phyloP scores from a whole-genome alignment of 2,113 vertebrate genomes.

The Platichthys stellatus region DNA sequence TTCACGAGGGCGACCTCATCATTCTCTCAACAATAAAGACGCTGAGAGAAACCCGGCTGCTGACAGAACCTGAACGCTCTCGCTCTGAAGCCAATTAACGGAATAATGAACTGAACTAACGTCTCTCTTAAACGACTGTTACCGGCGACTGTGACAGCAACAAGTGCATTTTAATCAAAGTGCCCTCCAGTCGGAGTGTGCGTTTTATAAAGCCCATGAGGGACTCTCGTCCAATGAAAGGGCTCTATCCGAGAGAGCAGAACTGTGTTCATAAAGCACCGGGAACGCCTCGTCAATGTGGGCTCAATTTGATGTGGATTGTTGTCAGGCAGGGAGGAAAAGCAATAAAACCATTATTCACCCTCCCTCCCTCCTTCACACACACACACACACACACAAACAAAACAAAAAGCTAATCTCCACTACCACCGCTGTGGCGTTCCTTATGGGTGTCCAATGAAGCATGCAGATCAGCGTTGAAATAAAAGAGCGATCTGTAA shows the following conservation, averaged over 20 bases:
- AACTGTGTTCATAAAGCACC: conserved; percentile 14
- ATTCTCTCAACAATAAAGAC: conserved; percentile 37
- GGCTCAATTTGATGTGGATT: conserved; percentile 60
- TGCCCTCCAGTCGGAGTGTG: conserved; percentile 70
- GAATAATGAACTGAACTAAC: conserved; percentile 78
- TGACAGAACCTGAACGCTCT: conserved; percentile 38
- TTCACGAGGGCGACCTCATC: not conserved
- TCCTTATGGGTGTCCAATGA: conserved; percentile 65
- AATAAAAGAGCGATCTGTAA: conserved; percentile 74
- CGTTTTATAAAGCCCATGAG: conserved; percentile 64
- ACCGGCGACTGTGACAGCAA: conserved; percentile 66
- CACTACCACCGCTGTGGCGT: conserved; percentile 12
- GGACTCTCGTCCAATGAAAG: conserved; percentile 47
- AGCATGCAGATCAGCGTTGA: conserved; percentile 62
- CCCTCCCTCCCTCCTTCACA: not conserved
- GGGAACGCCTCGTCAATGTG: conserved; percentile 48
- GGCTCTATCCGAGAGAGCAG: not conserved
- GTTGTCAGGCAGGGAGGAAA: conserved; percentile 45
- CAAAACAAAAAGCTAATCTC: conserved; percentile 48
- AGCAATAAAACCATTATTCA: conserved; percentile 53
- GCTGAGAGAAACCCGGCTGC: conserved; percentile 32
- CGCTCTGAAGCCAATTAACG: conserved; percentile 73
- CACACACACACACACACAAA: conserved; percentile 2
- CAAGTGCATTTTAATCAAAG: conserved; percentile 79
- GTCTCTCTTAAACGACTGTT: conserved; percentile 75